phyloP scores from a whole-genome alignment of 2,797 vertebrate genomes.

The Numenius phaeopus region DNA sequence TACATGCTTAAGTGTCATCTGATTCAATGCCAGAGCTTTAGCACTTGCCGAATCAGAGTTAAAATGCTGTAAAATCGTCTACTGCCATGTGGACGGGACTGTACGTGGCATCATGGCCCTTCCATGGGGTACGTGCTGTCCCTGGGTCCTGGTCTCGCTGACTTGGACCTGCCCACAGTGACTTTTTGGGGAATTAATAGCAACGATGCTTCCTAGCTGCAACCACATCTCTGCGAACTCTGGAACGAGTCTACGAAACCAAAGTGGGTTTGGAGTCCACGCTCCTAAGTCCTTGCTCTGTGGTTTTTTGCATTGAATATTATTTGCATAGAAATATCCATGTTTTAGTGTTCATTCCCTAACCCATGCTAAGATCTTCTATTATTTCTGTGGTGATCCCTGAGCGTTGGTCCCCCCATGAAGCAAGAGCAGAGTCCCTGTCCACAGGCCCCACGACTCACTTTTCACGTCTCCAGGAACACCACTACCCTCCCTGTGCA shows the following conservation, averaged over 20 bases:
- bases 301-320: background rate
- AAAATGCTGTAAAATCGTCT: background rate
- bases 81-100: rapidly evolving
- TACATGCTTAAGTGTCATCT: background rate
- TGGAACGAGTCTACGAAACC: background rate
- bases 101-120: rapidly evolving
- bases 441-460: background rate
- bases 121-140: rapidly evolving
- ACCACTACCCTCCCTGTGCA: background rate
- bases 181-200: background rate
- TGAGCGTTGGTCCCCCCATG: background rate
- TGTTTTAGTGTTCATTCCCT: background rate
- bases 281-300: background rate
- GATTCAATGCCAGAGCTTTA: background rate
- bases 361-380: background rate
- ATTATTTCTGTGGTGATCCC: background rate
- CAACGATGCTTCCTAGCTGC: background rate
- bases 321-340: background rate
- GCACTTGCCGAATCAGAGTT: background rate
- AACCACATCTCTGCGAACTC: background rate
- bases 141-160: background rate
- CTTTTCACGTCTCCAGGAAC: background rate
- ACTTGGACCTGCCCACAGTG: background rate
- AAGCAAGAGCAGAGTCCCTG: background rate
- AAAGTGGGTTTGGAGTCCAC: background rate